These are phyloP conservation scores for Icerya purchasi DNA, from an alignment of 2,888 invertebrate genomes.

Conservation along the genomic window DNA sequence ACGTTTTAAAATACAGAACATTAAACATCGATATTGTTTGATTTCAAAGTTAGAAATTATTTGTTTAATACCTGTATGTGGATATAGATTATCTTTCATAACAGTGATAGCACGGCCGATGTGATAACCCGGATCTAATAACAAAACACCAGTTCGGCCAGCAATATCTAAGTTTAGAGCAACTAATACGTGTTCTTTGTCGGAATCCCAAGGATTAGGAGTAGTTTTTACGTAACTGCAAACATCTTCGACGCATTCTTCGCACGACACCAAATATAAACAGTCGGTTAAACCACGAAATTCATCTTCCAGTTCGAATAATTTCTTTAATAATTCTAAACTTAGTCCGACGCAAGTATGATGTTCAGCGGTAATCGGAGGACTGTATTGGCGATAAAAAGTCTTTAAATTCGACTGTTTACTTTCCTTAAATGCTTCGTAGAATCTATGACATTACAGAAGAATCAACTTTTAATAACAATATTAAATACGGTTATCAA, in stretches of 20 bases:
- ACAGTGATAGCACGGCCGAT: slow-evolving; percentile 65
- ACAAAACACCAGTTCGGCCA: slow-evolving; percentile 50
- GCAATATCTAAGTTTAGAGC: slow-evolving; percentile 49
- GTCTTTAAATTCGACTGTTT: slow-evolving; percentile 38
- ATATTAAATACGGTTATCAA: too few species aligned
- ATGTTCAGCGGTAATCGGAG: slow-evolving; percentile 52
- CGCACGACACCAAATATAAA: slow-evolving; percentile 61
- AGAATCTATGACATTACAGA: slow-evolving; percentile 30
- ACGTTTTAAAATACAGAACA: too few species aligned
- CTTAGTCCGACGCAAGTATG: slow-evolving; percentile 79
- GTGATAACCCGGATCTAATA: slow-evolving; percentile 81
- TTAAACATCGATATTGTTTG: too few species aligned
- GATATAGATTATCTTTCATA: slow-evolving; percentile 64
- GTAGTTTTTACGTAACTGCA: slow-evolving; percentile 16
- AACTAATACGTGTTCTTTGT: slow-evolving; percentile 74
- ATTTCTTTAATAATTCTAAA: slow-evolving; percentile 48
- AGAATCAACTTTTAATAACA: background rate
- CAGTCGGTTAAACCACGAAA: slow-evolving; percentile 35
- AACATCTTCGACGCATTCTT: slow-evolving; percentile 38
- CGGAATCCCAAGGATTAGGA: slow-evolving; percentile 31
- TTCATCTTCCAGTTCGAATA: slow-evolving; percentile 36
- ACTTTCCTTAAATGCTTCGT: slow-evolving; percentile 33
- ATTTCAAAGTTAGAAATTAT: too few species aligned
- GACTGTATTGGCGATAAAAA: slow-evolving; percentile 54
- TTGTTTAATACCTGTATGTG: slow-evolving; percentile 71